These are phyloP conservation scores for Monodelphis domestica DNA, from an alignment of 2,797 vertebrate genomes.

Conservation along the genomic window DNA sequence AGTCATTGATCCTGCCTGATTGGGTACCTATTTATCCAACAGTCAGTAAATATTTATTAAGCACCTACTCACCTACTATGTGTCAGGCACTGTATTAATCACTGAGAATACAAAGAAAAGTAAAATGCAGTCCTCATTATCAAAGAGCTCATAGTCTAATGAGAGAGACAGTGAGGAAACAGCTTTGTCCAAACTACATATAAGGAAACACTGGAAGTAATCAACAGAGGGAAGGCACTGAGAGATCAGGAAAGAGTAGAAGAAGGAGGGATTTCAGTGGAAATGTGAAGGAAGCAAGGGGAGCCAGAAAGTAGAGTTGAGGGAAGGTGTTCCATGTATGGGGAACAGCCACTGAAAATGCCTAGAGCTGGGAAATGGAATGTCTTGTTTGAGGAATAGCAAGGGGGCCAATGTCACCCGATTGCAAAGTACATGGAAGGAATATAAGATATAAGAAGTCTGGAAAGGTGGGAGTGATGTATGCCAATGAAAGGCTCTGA, in stretches of 20 bases:
- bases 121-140: neutral
- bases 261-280: neutral
- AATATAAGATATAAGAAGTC: too few relatives aligned
- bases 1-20: neutral
- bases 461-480: neutral
- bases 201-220: neutral
- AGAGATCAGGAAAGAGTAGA: neutral
- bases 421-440: neutral
- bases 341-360: neutral
- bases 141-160: neutral
- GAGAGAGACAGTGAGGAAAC: neutral
- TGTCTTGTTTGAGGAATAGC: neutral
- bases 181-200: neutral
- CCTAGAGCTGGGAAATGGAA: neutral
- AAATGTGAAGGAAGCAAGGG: neutral
- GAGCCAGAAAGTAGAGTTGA: neutral
- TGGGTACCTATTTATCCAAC: neutral
- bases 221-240: neutral
- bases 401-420: neutral
- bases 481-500: neutral
- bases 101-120: neutral
- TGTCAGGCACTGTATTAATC: neutral
- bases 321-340: neutral
- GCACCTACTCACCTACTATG: neutral
- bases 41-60: too few relatives aligned